Evolutionary conservation across 2,888 invertebrate species (phyloP).

Genomic region (Nasonia oneida): DNA sequence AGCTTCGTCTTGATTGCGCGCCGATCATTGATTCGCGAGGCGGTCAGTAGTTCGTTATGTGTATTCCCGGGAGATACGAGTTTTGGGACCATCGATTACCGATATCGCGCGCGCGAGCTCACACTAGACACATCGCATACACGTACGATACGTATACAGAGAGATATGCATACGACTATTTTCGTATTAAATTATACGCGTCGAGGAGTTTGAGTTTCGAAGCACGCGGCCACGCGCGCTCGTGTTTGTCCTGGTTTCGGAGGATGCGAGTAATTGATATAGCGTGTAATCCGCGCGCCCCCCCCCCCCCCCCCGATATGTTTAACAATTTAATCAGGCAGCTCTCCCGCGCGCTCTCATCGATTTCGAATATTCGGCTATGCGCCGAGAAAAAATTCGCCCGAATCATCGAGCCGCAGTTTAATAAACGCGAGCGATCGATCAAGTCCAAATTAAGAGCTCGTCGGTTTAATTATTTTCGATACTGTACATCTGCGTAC

Average conservation of each 20-base stretch:
- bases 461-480: not conserved
- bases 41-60: slow-evolving; percentile 39
- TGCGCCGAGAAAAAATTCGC: not conserved
- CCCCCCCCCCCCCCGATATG: not conserved
- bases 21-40: slow-evolving; percentile 23
- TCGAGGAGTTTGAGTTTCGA: slow-evolving; percentile 54
- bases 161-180: slow-evolving; percentile 53
- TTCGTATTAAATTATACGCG: slow-evolving; percentile 49
- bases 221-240: not conserved
- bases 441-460: not conserved
- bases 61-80: slow-evolving; percentile 37
- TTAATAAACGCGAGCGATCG: not conserved
- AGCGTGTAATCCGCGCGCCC: not conserved
- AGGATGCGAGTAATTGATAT: not conserved
- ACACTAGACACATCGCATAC: slow-evolving; percentile 14
- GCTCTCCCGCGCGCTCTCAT: not conserved
- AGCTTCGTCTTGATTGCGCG: not conserved
- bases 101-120: slow-evolving; percentile 41
- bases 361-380: not conserved
- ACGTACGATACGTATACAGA: slow-evolving; percentile 28
- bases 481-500: not conserved
- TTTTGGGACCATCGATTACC: slow-evolving; percentile 67
- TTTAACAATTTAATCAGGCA: not conserved
- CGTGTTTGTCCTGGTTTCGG: slow-evolving; percentile 10
- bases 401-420: too few species aligned